phyloP scores from a whole-genome alignment of 1,140 invertebrate species.

The Megathymus violae region DNA sequence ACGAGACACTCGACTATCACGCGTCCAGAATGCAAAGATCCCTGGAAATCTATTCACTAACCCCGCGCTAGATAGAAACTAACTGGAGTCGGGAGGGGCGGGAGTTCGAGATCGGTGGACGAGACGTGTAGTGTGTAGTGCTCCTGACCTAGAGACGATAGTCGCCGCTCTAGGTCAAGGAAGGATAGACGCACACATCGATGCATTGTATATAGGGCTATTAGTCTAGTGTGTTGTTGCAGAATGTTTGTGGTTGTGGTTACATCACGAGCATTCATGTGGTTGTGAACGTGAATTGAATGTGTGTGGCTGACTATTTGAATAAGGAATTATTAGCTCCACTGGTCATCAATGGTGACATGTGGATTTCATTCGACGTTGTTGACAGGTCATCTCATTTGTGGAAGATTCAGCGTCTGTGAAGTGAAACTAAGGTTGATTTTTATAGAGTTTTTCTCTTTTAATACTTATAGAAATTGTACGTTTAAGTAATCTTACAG shows the following conservation, averaged over 20 bases:
- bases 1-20: conserved; percentile 39
- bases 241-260: no score
- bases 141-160: conserved; percentile 80
- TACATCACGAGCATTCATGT: neutral
- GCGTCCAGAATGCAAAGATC: conserved; percentile 27
- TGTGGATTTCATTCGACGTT: no score
- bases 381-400: no score
- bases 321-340: neutral
- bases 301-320: conserved; percentile 4
- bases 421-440: no score
- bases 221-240: no score
- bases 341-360: no score
- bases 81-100: conserved; percentile 3
- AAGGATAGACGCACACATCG: conserved; percentile 77
- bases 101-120: conserved; percentile 41
- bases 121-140: conserved; percentile 70
- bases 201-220: conserved; percentile 11
- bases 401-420: no score
- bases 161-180: conserved; percentile 78
- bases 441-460: no score
- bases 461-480: no score
- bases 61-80: conserved; percentile 14
- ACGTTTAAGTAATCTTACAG: no score
- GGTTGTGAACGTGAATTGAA: conserved; percentile 3
- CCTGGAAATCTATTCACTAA: conserved; percentile 29